These are phyloP conservation scores for Physocephala rufipes DNA, from an alignment of 2,888 invertebrate genomes.

Conservation along the genomic window DNA sequence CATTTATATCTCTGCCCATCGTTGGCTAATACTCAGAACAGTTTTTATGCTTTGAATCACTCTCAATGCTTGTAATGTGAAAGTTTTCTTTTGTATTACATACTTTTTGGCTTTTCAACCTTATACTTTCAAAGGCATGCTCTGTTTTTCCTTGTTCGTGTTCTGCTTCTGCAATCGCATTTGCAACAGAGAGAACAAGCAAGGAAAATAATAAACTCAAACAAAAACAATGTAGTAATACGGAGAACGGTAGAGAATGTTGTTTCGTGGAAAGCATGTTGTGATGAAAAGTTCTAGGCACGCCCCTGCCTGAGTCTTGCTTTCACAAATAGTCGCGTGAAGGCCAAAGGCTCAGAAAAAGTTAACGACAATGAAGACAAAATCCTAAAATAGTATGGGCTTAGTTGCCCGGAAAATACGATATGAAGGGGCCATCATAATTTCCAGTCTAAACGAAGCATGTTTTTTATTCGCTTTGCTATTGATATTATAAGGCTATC, in stretches of 20 bases:
- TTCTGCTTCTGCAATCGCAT: slow-evolving; percentile 26
- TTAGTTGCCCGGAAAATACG: background rate
- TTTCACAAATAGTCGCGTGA: background rate
- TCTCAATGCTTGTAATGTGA: slow-evolving; percentile 55
- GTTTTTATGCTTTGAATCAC: slow-evolving; percentile 7
- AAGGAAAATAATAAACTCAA: background rate
- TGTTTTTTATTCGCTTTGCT: no score
- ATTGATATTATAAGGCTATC: no score
- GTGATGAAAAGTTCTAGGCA: background rate
- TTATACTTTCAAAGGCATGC: background rate
- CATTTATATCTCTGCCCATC: background rate
- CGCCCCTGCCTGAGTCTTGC: background rate
- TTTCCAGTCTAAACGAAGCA: no score
- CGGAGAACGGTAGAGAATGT: background rate
- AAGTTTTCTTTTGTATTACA: slow-evolving; percentile 47
- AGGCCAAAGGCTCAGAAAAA: background rate
- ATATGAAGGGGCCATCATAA: no score
- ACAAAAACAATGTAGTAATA: slow-evolving; percentile 6
- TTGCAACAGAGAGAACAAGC: background rate
- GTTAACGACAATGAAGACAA: no score
- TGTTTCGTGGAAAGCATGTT: background rate
- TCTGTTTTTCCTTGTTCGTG: slow-evolving; percentile 49
- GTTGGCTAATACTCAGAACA: background rate
- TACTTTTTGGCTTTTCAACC: slow-evolving; percentile 39
- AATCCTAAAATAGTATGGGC: background rate